Percentiles rank a stretch among this genome's conserved stretches.
Conservation (phyloP, 2,797 vertebrate species). For the Dendrocincla fuliginosa region DNA sequence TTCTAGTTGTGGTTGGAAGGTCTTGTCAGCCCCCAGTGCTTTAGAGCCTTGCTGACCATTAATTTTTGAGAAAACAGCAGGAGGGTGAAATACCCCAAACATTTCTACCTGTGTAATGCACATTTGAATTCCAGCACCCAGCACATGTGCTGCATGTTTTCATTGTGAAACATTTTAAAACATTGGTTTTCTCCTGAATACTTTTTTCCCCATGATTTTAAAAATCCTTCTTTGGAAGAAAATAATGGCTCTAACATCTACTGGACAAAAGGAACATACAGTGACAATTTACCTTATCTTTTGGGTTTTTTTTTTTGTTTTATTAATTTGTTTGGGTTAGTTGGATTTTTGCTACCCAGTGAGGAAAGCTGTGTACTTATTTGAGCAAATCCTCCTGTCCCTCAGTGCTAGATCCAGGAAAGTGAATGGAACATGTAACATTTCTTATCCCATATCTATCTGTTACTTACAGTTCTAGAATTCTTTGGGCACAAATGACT, state of each 20-base stretch:
- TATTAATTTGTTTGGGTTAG: neutral
- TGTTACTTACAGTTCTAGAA: neutral
- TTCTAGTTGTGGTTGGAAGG: neutral
- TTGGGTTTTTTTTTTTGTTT: neutral
- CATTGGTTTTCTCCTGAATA: neutral
- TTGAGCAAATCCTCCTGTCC: neutral
- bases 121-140: neutral
- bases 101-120: neutral
- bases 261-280: fast-evolving
- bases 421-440: neutral
- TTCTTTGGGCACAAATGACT: neutral
- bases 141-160: neutral
- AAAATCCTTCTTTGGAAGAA: neutral
- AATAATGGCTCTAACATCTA: neutral
- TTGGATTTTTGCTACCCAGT: neutral
- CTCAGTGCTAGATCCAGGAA: neutral
- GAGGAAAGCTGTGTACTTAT: neutral
- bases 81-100: neutral
- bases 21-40: neutral
- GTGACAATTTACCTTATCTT: neutral
- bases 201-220: neutral
- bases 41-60: neutral
- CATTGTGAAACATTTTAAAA: neutral
- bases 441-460: neutral
- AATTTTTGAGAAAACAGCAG: neutral